Conservation (phyloP, 2,888 invertebrate species). For the Notodonta dromedarius region DNA sequence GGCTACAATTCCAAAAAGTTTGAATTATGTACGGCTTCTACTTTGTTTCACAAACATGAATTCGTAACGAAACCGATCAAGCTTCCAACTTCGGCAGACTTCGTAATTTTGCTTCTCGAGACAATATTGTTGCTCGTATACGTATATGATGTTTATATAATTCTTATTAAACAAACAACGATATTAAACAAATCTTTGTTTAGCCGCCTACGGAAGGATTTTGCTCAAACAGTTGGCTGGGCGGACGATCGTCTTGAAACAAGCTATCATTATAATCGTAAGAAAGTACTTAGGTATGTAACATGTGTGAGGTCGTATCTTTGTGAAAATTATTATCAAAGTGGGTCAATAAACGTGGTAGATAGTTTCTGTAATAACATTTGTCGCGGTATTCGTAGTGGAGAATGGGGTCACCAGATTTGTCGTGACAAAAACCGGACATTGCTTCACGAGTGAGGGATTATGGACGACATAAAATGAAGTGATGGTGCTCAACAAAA, state of each 20-base stretch:
- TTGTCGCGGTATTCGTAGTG: constrained; percentile 56
- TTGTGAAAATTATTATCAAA: constrained; percentile 52
- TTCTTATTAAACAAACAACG: neutral
- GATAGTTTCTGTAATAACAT: constrained; percentile 75
- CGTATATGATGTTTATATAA: constrained; percentile 11
- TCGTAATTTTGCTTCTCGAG: constrained; percentile 15
- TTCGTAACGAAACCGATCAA: constrained; percentile 32
- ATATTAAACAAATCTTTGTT: neutral
- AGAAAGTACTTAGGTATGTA: neutral
- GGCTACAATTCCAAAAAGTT: constrained; percentile 1
- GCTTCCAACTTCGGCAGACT: constrained; percentile 10
- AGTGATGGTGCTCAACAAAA: neutral
- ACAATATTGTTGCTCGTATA: constrained; percentile 7
- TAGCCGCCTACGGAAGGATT: neutral
- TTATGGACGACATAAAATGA: neutral
- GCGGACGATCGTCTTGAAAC: neutral
- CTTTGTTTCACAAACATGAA: constrained; percentile 15
- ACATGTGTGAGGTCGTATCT: neutral
- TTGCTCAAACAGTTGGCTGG: neutral
- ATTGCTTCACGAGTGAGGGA: neutral
- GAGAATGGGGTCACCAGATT: constrained; percentile 12
- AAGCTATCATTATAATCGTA: too few relatives aligned
- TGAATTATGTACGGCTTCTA: neutral
- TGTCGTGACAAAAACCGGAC: constrained; percentile 1
- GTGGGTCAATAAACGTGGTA: constrained; percentile 65